phyloP scores from a whole-genome alignment of 2,113 vertebrate genomes.

The Cricetomys ansorgei region DNA sequence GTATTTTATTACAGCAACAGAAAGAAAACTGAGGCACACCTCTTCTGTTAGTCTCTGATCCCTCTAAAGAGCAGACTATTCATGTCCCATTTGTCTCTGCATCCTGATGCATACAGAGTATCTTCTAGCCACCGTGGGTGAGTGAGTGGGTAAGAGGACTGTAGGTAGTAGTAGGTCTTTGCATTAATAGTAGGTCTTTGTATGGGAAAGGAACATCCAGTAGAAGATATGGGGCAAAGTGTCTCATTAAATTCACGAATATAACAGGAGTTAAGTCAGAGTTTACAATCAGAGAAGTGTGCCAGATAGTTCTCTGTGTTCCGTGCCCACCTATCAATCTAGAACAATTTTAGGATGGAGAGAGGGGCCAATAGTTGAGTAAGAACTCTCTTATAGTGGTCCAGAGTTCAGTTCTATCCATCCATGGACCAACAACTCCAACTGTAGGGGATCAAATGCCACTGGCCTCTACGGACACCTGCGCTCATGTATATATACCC shows the following conservation, averaged over 20 bases:
- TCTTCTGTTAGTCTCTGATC: not conserved
- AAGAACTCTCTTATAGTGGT: too few relatives aligned
- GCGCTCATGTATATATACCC: not conserved
- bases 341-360: not conserved
- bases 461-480: not conserved
- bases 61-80: not conserved
- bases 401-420: not conserved
- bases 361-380: not conserved
- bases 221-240: not conserved
- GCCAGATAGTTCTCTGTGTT: not conserved
- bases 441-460: not conserved
- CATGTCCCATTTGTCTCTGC: not conserved
- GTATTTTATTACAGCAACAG: not conserved
- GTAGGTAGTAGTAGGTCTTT: not conserved
- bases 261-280: not conserved
- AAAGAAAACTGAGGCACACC: not conserved
- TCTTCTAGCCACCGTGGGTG: not conserved
- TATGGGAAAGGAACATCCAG: not conserved
- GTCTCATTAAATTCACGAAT: conserved; percentile 15
- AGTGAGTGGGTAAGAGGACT: not conserved
- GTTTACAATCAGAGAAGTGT: not conserved
- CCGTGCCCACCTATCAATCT: not conserved
- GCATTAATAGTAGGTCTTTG: not conserved
- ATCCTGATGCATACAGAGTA: not conserved
- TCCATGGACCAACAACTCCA: too few relatives aligned